Conservation (phyloP, 30 jellyfish, hydroid and myxozoan genomes). For the Hydractinia symbiolongicarpus region DNA sequence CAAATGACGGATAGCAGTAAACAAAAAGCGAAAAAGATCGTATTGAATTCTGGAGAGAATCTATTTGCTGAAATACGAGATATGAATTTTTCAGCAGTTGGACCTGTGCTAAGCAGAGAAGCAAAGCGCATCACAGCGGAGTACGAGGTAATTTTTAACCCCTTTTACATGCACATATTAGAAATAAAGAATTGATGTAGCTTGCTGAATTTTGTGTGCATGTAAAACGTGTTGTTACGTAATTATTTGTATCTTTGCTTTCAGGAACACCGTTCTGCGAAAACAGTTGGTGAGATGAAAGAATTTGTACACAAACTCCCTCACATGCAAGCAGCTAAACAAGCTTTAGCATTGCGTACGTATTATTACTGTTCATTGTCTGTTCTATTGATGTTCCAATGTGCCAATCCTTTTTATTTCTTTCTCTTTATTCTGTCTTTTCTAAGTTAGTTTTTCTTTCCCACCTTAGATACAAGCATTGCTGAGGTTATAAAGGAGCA, state of each 20-base stretch:
- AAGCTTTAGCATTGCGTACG: constrained; percentile 78
- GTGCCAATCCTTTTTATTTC: background rate
- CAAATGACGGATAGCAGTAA: constrained; percentile 18
- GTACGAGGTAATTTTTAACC: constrained; percentile 42
- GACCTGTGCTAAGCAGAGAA: constrained; percentile 88
- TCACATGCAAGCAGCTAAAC: constrained; percentile 89
- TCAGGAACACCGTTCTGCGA: constrained; percentile 87
- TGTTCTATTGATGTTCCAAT: background rate
- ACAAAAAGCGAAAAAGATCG: constrained; percentile 54
- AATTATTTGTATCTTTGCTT: background rate
- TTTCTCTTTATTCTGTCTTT: background rate
- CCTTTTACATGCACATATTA: background rate
- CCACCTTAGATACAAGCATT: constrained; percentile 27
- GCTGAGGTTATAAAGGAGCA: constrained; percentile 71
- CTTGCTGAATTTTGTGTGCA: background rate
- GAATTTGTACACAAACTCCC: constrained; percentile 93
- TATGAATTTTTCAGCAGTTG: constrained; percentile 91
- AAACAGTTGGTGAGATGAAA: constrained; percentile 96
- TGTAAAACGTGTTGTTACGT: background rate
- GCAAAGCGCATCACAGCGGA: constrained; percentile 95
- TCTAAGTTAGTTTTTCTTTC: background rate
- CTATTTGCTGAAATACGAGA: constrained; percentile 78
- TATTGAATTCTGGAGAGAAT: constrained; percentile 71
- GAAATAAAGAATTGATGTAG: background rate
- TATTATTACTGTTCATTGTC: no score